Evolutionary conservation across 1,140 invertebrate genomes (phyloP).

Genomic region (Drosophila lowei): DNA sequence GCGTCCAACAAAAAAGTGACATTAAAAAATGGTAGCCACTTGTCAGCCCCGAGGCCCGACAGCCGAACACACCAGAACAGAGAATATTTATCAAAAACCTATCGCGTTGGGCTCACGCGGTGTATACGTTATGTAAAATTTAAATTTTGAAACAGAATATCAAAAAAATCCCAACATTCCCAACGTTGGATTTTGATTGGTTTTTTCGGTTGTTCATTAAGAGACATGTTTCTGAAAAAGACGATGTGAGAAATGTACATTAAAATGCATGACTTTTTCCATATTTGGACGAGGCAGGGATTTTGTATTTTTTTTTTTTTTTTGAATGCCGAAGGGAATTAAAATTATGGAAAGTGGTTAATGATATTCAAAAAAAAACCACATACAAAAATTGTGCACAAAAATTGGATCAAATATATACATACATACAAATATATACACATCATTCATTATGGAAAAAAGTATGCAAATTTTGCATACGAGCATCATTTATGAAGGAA

Average conservation of each 20-base stretch:
- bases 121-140: slow-evolving; percentile 59
- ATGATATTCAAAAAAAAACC: too few species aligned
- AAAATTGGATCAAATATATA: too few species aligned
- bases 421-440: too few species aligned
- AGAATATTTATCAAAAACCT: slow-evolving; percentile 60
- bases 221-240: slow-evolving; percentile 22
- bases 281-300: not conserved
- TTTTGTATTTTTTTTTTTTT: not conserved
- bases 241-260: slow-evolving; percentile 18
- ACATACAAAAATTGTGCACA: too few species aligned
- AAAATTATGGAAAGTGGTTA: too few species aligned
- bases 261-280: slow-evolving; percentile 48
- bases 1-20: slow-evolving; percentile 65
- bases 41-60: slow-evolving; percentile 43
- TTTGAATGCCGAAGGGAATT: too few species aligned
- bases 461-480: too few species aligned
- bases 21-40: slow-evolving; percentile 78
- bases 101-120: slow-evolving; percentile 52
- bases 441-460: too few species aligned
- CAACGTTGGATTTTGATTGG: slow-evolving; percentile 37
- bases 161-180: slow-evolving; percentile 6
- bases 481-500: too few species aligned
- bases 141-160: slow-evolving; percentile 29
- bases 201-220: slow-evolving; percentile 37
- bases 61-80: not conserved